Base-by-base conservation (phyloP, 92 coral and sea anemone species). In the Montipora capitata region DNA sequence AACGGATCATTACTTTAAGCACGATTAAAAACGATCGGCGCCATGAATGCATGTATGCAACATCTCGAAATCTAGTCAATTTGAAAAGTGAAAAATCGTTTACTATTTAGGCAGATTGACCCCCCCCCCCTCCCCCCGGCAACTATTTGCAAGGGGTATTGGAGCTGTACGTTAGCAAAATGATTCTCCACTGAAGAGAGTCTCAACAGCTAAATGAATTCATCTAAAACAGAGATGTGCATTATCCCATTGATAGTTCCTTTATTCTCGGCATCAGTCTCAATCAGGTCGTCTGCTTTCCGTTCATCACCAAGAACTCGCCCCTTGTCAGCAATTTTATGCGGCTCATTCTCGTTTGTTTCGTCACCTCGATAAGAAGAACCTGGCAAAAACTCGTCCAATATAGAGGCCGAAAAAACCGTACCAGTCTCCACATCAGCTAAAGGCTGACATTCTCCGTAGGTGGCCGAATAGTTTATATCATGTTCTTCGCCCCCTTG, bases 321-420 rank as follows among this genome's bases (percentile, higher is more conserved):
- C 17, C 49, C 49, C 66, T 39, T 54, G 51, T 8, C 51, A 54
- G 59, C 40, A 7, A n/a, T 43, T 38, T 16, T 54, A 1, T 61
- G 11, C 42, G 5, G n/a, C 12, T 9, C 59, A 14, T 49, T 41
- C 44, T 68, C 18, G 38, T 16, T 52, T 39, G 52, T 39, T 35
- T 11, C 15, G 12, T 16, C 68, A 56, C 16, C 7, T 16, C 40
- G 38, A 40, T 17, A 38, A 49, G 77, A 52, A 5, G 20, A 38
- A n/a, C 35, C n/a, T 18, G 74, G 7, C 67, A 81, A 40, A 52
- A 81, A 81, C 40, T 68, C 67, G 48, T 81, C 85, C 42, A 81
- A 54, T 68, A 81, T 81, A 7, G 85, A 68, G 17, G 52, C 52
- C 8, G 85, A 15, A 68, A 48, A 13, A 5, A 10, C 16, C 7